A percentile compares a stretch with the other conserved stretches of the same genome.
Conservation (phyloP, 2,113 vertebrate genomes). For the Cyanistes caeruleus region DNA sequence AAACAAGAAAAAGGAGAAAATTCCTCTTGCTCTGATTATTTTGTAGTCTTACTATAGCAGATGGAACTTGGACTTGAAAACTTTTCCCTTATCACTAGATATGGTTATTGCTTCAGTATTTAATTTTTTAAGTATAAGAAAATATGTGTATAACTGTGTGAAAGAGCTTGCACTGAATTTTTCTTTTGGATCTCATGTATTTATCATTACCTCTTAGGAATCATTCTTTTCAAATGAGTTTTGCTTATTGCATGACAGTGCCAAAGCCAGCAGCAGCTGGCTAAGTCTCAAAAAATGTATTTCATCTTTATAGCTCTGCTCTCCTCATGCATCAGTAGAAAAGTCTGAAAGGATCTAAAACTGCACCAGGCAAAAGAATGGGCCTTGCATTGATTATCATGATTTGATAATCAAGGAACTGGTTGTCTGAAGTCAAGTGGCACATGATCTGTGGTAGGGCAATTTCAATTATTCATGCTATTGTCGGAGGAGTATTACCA, state of each 20-base stretch:
- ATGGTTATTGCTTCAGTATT: background rate
- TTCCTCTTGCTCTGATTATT: background rate
- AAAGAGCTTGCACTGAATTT: background rate
- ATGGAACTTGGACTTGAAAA: background rate
- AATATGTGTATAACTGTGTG: background rate
- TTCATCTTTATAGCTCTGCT: background rate
- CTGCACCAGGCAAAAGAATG: background rate
- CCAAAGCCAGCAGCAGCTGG: background rate
- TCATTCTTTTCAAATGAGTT: background rate
- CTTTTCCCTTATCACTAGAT: background rate
- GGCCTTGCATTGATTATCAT: background rate
- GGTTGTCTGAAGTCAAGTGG: constrained; percentile 31
- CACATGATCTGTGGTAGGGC: background rate
- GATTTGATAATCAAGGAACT: constrained; percentile 48
- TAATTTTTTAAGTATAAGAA: background rate
- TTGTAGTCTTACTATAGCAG: background rate
- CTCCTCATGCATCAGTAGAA: background rate
- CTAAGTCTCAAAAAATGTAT: background rate
- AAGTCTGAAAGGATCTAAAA: background rate
- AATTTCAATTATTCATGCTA: constrained; percentile 54
- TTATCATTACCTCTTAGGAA: background rate
- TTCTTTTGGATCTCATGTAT: background rate
- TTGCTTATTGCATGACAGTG: background rate
- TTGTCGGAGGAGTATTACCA: background rate
- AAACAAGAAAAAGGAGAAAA: background rate